Evolutionary conservation across 2,797 vertebrate genomes (phyloP), one percentile per base, ranked within the genome.

Genomic region (Xenentodon cancila): DNA sequence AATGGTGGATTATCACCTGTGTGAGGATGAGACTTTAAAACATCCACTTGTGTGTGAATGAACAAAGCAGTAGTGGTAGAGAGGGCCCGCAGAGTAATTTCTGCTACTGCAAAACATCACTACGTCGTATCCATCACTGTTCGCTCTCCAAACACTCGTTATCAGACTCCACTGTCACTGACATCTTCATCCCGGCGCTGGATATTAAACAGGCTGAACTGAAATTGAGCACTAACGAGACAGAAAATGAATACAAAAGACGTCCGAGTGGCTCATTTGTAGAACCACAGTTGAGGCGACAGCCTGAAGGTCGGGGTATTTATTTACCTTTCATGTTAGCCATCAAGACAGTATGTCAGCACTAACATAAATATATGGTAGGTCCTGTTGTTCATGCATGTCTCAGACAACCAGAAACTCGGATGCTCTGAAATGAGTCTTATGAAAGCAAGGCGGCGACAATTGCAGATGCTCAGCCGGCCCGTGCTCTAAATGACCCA

Each of bases 81-180:
- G 64, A 60, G 47, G 74, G 47, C 57, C 50, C 42, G 61, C 43
- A 30, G 45, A 68, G 62, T 43, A 46, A 20, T 5, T 64, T 52
- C 42, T 45, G 51, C 71, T 50, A n/a, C 46, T 46, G 7, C 59
- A 64, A 56, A 32, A 64, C 75, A 55, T 54, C 45, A 13, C 53
- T 52, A 52, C 19, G 54, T 67, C 53, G 34, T 64, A 56, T 65
- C 70, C 43, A 60, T 83, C 85, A 52, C 67, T 63, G 73, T 77
- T 80, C 77, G 65, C 67, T 71, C 78, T 59, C 63, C 58, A 84
- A 63, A 80, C 77, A 80, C 82, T 81, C 77, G 84, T 83, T 79
- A 80, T 70, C 49, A 79, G 75, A 84, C 79, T 77, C 76, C 73
- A 1, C 75, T 80, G 79, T 71, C 58, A 75, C 82, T 73, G 81